Conservation (phyloP, 2,113 vertebrate genomes). For the Cyprinodon tularosa region DNA sequence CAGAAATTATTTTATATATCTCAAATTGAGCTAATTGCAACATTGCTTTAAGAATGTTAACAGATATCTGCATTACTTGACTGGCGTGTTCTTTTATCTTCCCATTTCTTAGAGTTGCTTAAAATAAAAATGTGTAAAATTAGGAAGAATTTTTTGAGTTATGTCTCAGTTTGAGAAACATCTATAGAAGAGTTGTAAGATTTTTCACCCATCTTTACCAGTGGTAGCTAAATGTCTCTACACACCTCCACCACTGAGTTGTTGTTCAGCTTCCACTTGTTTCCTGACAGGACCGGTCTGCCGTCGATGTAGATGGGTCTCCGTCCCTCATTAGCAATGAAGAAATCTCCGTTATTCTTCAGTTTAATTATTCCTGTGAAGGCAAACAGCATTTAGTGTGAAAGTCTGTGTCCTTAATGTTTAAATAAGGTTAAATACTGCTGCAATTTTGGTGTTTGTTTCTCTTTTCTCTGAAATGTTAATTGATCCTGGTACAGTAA, state of each 20-base stretch:
- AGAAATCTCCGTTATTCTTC: conserved; percentile 96
- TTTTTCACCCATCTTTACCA: not conserved
- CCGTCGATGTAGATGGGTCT: conserved; percentile 94
- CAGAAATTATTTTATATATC: no score
- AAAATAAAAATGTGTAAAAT: not conserved
- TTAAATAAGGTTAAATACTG: not conserved
- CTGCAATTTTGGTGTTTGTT: no score
- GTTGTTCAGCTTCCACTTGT: conserved; percentile 96
- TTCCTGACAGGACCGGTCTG: conserved; percentile 90
- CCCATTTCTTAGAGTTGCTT: not conserved
- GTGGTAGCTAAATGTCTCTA: conserved; percentile 9
- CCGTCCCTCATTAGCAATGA: conserved; percentile 93
- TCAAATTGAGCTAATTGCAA: no score
- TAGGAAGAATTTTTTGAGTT: not conserved
- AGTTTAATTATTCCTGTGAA: conserved; percentile 90
- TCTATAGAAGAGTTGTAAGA: not conserved
- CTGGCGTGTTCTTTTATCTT: not conserved
- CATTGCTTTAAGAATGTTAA: not conserved
- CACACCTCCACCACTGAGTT: conserved; percentile 94
- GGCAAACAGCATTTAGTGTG: not conserved
- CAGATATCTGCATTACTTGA: not conserved
- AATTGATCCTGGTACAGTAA: not conserved
- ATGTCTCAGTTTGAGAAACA: no score
- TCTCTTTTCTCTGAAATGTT: not conserved
- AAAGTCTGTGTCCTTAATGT: not conserved